Percentiles rank a stretch among this genome's conserved stretches.
phyloP scores from a whole-genome alignment of 2,888 invertebrate species.

The Temnothorax unifasciatus region DNA sequence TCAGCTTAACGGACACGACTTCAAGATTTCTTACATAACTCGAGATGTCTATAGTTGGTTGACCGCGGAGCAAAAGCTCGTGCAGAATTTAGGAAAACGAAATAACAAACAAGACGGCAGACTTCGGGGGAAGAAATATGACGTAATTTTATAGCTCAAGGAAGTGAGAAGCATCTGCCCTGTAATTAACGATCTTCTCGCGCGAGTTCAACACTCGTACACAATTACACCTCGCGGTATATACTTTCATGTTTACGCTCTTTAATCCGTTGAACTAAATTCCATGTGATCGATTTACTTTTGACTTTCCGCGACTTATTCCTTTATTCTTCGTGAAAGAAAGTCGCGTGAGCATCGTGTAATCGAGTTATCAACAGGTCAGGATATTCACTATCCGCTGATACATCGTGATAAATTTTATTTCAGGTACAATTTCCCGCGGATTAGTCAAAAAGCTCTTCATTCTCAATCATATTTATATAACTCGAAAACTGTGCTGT shows the following conservation, averaged over 20 bases:
- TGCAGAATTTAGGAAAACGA: constrained; percentile 41
- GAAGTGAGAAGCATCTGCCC: constrained; percentile 36
- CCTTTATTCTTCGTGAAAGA: neutral
- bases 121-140: constrained; percentile 44
- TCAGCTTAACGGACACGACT: constrained; percentile 6
- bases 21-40: constrained; percentile 10
- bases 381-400: neutral
- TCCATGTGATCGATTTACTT: constrained; percentile 42
- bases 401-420: constrained; percentile 1
- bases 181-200: constrained; percentile 51
- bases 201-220: constrained; percentile 26
- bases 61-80: neutral
- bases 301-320: constrained; percentile 15
- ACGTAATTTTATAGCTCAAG: neutral
- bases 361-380: constrained; percentile 53
- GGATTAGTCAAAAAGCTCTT: neutral
- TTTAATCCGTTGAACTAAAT: constrained; percentile 44
- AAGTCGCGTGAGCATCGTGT: constrained; percentile 40
- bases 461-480: neutral
- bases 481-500: neutral
- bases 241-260: constrained; percentile 18
- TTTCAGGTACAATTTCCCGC: neutral
- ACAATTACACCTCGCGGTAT: constrained; percentile 38
- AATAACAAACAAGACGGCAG: constrained; percentile 43
- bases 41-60: neutral